Percentiles rank a stretch among this genome's conserved stretches.
These are phyloP conservation scores for Incurvaria masculella DNA, from an alignment of 2,888 invertebrate species.

Conservation along the genomic window DNA sequence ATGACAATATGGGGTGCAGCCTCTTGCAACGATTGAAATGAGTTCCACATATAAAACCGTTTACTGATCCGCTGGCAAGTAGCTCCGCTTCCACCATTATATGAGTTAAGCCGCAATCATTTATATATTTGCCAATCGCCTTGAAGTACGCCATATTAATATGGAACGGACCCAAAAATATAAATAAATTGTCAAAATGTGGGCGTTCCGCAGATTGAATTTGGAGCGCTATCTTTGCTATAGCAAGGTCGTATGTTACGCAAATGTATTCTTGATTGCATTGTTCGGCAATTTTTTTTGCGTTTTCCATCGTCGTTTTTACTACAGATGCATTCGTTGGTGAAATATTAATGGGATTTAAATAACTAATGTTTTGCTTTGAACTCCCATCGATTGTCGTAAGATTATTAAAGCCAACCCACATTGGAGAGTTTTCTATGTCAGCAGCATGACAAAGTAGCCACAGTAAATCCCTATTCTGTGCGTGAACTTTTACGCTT, in stretches of 20 bases:
- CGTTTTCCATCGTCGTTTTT: conserved; percentile 18
- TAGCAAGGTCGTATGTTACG: conserved; percentile 11
- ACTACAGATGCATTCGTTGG: conserved; percentile 21
- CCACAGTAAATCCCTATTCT: conserved; percentile 5
- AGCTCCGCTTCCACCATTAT: no score
- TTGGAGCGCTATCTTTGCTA: conserved; percentile 16
- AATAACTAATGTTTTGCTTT: conserved; percentile 20
- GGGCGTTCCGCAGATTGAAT: conserved; percentile 14
- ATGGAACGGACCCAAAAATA: conserved; percentile 9
- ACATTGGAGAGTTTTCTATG: conserved; percentile 15
- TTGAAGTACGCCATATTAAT: conserved; percentile 15
- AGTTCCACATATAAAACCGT: conserved; percentile 16
- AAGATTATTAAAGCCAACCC: conserved; percentile 19
- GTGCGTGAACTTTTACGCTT: no score
- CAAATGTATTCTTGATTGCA: conserved; percentile 12
- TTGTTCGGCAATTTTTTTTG: conserved; percentile 17
- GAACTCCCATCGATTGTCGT: conserved; percentile 4
- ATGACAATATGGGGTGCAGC: conserved; percentile 15
- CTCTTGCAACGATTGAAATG: conserved; percentile 14
- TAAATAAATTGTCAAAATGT: conserved; percentile 13
- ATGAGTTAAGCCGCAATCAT: conserved; percentile 15
- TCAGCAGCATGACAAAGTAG: conserved; percentile 6
- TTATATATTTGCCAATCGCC: conserved; percentile 17
- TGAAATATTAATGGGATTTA: conserved; percentile 21
- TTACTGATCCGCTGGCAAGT: conserved; percentile 17